phyloP scores from a whole-genome alignment of 1,140 invertebrate genomes.

The Listronotus oregonensis region DNA sequence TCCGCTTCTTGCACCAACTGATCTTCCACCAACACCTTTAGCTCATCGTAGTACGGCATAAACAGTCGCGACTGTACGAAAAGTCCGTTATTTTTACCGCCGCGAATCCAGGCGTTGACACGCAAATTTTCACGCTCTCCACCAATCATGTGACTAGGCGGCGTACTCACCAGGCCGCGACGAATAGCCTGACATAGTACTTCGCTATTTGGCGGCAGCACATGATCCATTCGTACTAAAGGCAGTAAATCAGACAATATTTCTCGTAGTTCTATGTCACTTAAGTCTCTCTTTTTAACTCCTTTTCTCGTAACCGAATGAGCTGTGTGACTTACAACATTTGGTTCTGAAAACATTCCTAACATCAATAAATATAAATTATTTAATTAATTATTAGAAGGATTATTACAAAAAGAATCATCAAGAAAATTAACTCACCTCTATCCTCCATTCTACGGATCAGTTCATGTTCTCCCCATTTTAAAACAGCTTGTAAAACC shows the following conservation, averaged over 20 bases:
- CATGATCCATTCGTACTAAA: conserved; percentile 86
- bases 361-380: conserved; percentile 12
- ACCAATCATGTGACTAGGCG: conserved; percentile 86
- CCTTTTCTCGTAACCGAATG: conserved; percentile 88
- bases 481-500: conserved; percentile 82
- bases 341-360: conserved; percentile 71
- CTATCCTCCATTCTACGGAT: conserved; percentile 82
- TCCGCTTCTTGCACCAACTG: conserved; percentile 81
- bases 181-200: conserved; percentile 77
- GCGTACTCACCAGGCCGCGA: conserved; percentile 82
- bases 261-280: conserved; percentile 85
- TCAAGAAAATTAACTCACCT: conserved; percentile 56
- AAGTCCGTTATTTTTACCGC: conserved; percentile 77
- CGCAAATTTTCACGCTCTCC: conserved; percentile 70
- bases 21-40: conserved; percentile 87
- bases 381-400: conserved; percentile 1
- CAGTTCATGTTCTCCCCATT: conserved; percentile 89
- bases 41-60: conserved; percentile 92
- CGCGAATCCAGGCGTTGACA: conserved; percentile 86
- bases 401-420: background rate
- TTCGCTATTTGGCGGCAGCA: conserved; percentile 85
- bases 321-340: conserved; percentile 87
- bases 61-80: conserved; percentile 87
- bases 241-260: conserved; percentile 82
- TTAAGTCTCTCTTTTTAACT: conserved; percentile 81